A percentile compares a stretch with the other conserved stretches of the same genome.
Conservation (phyloP, 30 jellyfish, hydroid and myxozoan species). For the Aurelia aurita region DNA sequence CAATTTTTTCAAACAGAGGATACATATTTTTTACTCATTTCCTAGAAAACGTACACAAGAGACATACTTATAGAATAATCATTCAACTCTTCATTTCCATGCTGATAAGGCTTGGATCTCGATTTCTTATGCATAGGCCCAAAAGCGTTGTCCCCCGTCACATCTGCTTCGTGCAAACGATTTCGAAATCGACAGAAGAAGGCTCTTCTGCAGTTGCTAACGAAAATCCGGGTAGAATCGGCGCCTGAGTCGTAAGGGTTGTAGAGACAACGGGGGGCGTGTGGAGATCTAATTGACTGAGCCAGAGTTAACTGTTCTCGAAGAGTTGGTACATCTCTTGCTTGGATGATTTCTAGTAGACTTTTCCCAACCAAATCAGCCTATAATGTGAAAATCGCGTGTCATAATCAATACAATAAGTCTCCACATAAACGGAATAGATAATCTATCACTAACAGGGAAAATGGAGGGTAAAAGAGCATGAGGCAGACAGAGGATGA, state of each 20-base stretch:
- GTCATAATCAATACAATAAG: not conserved
- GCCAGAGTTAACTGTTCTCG: slow-evolving; percentile 64
- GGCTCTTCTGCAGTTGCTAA: slow-evolving; percentile 43
- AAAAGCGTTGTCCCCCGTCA: not conserved
- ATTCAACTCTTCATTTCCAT: slow-evolving; percentile 12
- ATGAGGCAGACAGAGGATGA: too few species aligned
- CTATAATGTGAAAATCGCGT: slow-evolving; percentile 3
- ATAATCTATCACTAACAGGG: too few species aligned
- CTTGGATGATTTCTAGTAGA: slow-evolving; percentile 50
- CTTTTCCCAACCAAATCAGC: slow-evolving; percentile 67
- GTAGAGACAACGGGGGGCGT: slow-evolving; percentile 39
- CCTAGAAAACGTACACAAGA: too few species aligned
- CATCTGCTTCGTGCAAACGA: not conserved
- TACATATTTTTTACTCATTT: too few species aligned
- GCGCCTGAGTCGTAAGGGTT: slow-evolving; percentile 27
- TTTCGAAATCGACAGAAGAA: slow-evolving; percentile 68
- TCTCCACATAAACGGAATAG: too few species aligned
- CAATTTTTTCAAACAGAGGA: too few species aligned
- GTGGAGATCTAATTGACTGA: slow-evolving; percentile 29
- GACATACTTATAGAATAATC: slow-evolving; percentile 42
- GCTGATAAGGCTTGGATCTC: slow-evolving; percentile 28
- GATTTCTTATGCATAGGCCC: not conserved
- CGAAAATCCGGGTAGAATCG: slow-evolving; percentile 17
- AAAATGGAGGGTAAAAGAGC: too few species aligned
- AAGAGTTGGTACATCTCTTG: slow-evolving; percentile 56